Conservation (phyloP, 2,113 vertebrate genomes). For the Coracopsis vasa region DNA sequence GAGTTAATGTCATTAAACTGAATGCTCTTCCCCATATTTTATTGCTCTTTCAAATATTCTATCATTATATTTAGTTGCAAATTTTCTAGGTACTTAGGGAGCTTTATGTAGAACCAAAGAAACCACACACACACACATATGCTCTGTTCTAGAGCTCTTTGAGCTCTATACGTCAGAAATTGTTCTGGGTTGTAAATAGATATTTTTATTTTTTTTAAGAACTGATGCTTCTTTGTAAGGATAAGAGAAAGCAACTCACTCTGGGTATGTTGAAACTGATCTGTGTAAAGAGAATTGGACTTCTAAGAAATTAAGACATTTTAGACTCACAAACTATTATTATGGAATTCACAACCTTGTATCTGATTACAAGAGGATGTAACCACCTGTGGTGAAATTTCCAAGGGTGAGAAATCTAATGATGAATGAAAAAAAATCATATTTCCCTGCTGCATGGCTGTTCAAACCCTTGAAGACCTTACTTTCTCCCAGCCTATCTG, state of each 20-base stretch:
- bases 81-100: neutral
- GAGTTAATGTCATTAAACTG: neutral
- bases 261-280: neutral
- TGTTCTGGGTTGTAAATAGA: neutral
- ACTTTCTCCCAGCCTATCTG: neutral
- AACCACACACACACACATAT: neutral
- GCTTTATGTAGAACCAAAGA: neutral
- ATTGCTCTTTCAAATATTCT: neutral
- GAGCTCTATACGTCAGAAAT: neutral
- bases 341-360: neutral
- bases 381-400: constrained; percentile 16
- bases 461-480: constrained; percentile 35
- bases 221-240: neutral
- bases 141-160: neutral
- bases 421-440: neutral
- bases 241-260: neutral
- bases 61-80: neutral
- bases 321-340: neutral
- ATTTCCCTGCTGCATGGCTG: constrained; percentile 1
- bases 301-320: neutral
- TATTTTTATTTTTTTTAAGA: neutral
- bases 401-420: neutral
- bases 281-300: neutral
- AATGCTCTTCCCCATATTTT: neutral
- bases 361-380: neutral